Percentiles rank a stretch among this genome's conserved stretches.
phyloP scores from a whole-genome alignment of 2,113 vertebrate genomes.

The Channa maculata region DNA sequence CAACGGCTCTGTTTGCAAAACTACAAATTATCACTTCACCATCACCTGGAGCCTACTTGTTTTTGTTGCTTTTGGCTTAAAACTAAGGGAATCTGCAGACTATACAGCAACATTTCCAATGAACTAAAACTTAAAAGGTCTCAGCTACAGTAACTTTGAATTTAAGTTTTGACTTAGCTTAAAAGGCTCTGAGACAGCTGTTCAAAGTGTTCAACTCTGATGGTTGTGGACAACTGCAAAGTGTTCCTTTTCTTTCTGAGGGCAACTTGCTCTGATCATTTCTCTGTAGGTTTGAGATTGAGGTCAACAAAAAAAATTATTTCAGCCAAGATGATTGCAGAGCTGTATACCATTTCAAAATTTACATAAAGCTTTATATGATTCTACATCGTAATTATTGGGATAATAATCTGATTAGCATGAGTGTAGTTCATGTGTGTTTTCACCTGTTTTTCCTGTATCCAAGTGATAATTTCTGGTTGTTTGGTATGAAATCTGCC shows the following conservation, averaged over 20 bases:
- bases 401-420: background rate
- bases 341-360: background rate
- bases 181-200: slow-evolving; percentile 6
- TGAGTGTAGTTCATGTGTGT: slow-evolving; percentile 7
- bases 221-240: slow-evolving; percentile 10
- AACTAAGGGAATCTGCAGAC: background rate
- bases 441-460: slow-evolving; percentile 37
- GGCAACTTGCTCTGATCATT: background rate
- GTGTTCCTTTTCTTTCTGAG: slow-evolving; percentile 7
- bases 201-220: slow-evolving; percentile 7
- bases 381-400: background rate
- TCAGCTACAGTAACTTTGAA: slow-evolving; percentile 5
- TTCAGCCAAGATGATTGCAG: background rate
- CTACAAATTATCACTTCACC: slow-evolving; percentile 33
- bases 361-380: background rate
- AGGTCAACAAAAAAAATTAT: background rate
- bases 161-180: background rate
- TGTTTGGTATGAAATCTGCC: slow-evolving; percentile 55
- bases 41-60: slow-evolving; percentile 1
- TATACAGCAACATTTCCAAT: background rate
- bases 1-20: slow-evolving; percentile 49
- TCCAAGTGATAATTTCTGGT: slow-evolving; percentile 47
- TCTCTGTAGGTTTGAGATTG: background rate
- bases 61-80: background rate
- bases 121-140: background rate